phyloP scores from a whole-genome alignment of 2,113 vertebrate species.

The Myotis davidii region DNA sequence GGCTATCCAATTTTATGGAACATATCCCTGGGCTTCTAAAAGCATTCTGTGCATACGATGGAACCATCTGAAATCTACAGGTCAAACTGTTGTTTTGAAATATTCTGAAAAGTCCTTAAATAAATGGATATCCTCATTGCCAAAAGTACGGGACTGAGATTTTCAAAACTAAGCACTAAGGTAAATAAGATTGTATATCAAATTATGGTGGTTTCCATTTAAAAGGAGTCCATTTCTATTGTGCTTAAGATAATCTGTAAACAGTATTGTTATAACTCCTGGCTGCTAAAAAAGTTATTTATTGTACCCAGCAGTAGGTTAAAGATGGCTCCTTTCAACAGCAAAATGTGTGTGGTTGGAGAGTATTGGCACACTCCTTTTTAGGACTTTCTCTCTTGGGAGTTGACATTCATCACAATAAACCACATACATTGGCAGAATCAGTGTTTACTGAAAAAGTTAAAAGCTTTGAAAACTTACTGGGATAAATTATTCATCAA shows the following conservation, averaged over 20 bases:
- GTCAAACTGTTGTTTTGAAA: background rate
- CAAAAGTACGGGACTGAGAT: background rate
- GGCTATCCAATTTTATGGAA: conserved; percentile 2
- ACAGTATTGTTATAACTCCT: background rate
- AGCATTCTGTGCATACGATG: background rate
- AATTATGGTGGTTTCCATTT: background rate
- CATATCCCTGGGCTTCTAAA: background rate
- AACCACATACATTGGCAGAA: background rate
- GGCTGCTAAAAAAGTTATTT: background rate
- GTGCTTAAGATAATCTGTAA: background rate
- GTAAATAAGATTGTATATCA: background rate
- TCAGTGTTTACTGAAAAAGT: background rate
- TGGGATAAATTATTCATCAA: conserved; percentile 1
- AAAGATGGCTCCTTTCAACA: background rate
- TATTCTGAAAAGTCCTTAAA: background rate
- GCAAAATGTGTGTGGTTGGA: background rate
- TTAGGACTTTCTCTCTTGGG: background rate
- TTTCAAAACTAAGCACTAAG: background rate
- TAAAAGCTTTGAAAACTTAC: background rate
- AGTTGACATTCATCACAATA: background rate
- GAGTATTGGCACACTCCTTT: background rate
- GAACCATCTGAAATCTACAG: background rate
- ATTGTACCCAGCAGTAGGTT: background rate
- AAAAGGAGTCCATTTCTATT: background rate
- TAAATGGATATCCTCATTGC: background rate